Base-by-base conservation (phyloP, 2,888 invertebrate species). In the Sminthurides aquaticus region DNA sequence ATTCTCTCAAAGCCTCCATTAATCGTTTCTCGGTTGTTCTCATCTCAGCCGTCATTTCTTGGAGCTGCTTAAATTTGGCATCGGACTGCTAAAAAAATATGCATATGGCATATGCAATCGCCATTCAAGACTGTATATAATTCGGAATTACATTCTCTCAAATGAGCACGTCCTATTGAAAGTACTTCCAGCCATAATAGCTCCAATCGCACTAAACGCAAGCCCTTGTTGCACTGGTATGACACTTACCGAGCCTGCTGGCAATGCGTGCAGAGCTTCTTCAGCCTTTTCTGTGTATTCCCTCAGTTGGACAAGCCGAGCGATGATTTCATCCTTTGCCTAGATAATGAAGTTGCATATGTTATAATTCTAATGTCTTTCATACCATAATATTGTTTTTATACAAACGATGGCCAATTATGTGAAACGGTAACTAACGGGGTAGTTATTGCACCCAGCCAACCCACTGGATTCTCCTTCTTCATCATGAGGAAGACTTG, bases 1-100 rank as follows among this genome's bases (percentile, higher is more conserved):
- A 64, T 27, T 59, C 64, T 5, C 59, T 49, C 76, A 87, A 79
- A 67, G 87, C 81, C 75, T 79, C 81, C 75, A 83, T 81, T 72
- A 87, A 80, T 78, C 87, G 87, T 64, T 77, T 81, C 79, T 87
- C 87, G 77, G 87, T 87, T 77, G 87, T 87, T 78, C 83, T 83
- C 72, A 87, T 81, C 79, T 86, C 84, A 78, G 83, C 84, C 75
- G 86, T 82, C 84, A 86, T 86, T 78, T 81, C 82, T 75, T 83
- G 80, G 73, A 87, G 80, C 77, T 85, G 85, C 76, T 85, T 84
- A 70, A 78, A 77, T 71, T 83, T 82, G 57, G 76, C 77, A 71
- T 76, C 76, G 26, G 56, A 27, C 57, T 57, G 57, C 64, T 64
- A 25, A 8, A 57, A 26, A 48, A 29, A 78, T 3, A 60, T 3